These are phyloP conservation scores for Plestiodon gilberti DNA, from an alignment of 2,113 vertebrate species.

Conservation along the genomic window DNA sequence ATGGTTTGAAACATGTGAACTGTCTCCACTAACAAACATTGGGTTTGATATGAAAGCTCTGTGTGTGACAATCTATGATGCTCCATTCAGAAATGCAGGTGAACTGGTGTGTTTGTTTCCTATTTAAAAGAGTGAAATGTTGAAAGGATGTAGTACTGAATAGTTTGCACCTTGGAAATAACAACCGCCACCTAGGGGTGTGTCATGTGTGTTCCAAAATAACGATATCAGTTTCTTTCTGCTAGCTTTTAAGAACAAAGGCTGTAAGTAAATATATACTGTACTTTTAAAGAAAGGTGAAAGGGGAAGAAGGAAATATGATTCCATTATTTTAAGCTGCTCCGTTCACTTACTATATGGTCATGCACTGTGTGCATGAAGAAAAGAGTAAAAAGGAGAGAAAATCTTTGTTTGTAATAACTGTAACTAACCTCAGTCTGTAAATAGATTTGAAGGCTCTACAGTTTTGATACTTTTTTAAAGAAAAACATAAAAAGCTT, in stretches of 20 bases:
- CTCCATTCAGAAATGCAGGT: not conserved
- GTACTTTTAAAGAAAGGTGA: slow-evolving; percentile 20
- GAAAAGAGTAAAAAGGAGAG: slow-evolving; percentile 52
- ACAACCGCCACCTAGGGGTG: not conserved
- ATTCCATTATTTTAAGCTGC: slow-evolving; percentile 36
- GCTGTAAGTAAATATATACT: slow-evolving; percentile 29
- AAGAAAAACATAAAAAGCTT: slow-evolving; percentile 62
- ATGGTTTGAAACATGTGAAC: not conserved
- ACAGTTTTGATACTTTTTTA: slow-evolving; percentile 85
- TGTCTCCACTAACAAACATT: not conserved
- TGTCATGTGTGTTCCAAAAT: not conserved
- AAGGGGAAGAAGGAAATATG: slow-evolving; percentile 23
- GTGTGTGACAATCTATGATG: not conserved
- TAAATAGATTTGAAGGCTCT: slow-evolving; percentile 78
- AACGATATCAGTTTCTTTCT: not conserved
- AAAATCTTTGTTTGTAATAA: slow-evolving; percentile 69
- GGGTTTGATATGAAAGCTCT: not conserved
- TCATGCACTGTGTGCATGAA: slow-evolving; percentile 74
- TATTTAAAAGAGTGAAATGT: not conserved
- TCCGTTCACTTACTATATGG: slow-evolving; percentile 56
- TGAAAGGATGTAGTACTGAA: not conserved
- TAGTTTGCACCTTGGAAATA: not conserved
- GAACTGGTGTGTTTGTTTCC: not conserved
- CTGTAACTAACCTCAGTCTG: slow-evolving; percentile 74
- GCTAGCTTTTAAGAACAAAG: slow-evolving; percentile 38